phyloP scores from a whole-genome alignment of 1,140 invertebrate genomes.

The Agrilus planipennis region DNA sequence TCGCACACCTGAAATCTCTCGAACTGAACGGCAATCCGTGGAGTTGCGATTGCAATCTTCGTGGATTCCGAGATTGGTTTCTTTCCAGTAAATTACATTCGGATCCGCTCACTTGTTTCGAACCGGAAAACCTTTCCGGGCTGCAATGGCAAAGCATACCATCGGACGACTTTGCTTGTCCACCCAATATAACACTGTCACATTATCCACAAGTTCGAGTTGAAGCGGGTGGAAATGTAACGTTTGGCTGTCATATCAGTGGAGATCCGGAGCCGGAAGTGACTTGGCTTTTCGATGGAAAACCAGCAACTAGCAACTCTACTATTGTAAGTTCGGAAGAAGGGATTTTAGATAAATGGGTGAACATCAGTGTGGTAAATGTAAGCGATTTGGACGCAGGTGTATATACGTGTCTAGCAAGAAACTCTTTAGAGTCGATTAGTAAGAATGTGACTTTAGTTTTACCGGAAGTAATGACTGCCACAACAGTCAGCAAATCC shows the following conservation, averaged over 20 bases:
- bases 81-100: conserved; percentile 55
- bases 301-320: conserved; percentile 38
- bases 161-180: conserved; percentile 59
- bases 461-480: conserved; percentile 53
- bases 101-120: conserved; percentile 48
- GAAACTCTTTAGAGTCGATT: conserved; percentile 59
- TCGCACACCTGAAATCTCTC: conserved; percentile 61
- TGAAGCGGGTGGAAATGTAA: conserved; percentile 61
- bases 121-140: conserved; percentile 44
- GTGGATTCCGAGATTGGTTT: conserved; percentile 71
- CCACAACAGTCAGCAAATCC: conserved; percentile 48
- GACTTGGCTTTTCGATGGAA: conserved; percentile 70
- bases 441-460: conserved; percentile 57
- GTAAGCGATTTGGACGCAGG: conserved; percentile 66
- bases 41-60: conserved; percentile 75
- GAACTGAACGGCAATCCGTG: conserved; percentile 77
- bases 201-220: conserved; percentile 43
- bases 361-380: conserved; percentile 59
- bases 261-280: conserved; percentile 76
- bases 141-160: conserved; percentile 54
- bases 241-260: conserved; percentile 64
- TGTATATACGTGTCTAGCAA: conserved; percentile 66
- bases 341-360: conserved; percentile 46
- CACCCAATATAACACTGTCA: conserved; percentile 39
- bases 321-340: conserved; percentile 33